phyloP scores from a whole-genome alignment of 92 coral and sea anemone species.

The Palythoa grandiflora region DNA sequence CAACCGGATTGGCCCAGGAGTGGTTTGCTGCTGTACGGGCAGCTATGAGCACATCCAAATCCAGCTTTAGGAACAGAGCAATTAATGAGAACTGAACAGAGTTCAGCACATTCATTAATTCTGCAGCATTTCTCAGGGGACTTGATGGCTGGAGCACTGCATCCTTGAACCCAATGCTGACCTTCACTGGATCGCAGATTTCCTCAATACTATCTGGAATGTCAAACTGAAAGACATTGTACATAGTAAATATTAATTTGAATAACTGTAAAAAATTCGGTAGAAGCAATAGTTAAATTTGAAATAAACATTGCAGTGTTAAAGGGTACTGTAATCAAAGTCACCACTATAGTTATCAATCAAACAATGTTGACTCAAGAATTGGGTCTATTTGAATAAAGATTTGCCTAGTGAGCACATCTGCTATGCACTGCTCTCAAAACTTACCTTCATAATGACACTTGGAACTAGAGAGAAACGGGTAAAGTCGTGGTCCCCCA shows the following conservation, averaged over 20 bases:
- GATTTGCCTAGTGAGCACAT: not conserved
- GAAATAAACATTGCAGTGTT: not conserved
- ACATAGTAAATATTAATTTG: not conserved
- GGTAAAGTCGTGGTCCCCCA: constrained; percentile 51
- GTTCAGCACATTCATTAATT: not conserved
- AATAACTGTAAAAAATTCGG: not conserved
- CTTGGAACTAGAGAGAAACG: constrained; percentile 42
- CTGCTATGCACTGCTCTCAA: not conserved
- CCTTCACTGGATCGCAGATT: constrained; percentile 21
- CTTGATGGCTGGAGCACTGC: constrained; percentile 53
- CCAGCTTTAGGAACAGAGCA: constrained; percentile 48
- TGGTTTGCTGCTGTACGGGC: constrained; percentile 57
- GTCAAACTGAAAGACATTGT: constrained; percentile 1
- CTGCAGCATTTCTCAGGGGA: constrained; percentile 58
- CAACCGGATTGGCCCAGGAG: constrained; percentile 56
- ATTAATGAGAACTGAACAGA: constrained; percentile 43
- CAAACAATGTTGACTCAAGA: not conserved
- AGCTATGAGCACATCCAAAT: constrained; percentile 53
- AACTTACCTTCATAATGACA: constrained; percentile 34
- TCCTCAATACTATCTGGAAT: not conserved
- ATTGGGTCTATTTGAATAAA: not conserved
- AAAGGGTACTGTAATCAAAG: not conserved
- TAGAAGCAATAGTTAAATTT: not conserved
- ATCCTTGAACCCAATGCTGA: constrained; percentile 55
- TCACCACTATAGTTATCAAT: not conserved